phyloP scores from a whole-genome alignment of 2,797 vertebrate genomes.

The Sebastes cheni region DNA sequence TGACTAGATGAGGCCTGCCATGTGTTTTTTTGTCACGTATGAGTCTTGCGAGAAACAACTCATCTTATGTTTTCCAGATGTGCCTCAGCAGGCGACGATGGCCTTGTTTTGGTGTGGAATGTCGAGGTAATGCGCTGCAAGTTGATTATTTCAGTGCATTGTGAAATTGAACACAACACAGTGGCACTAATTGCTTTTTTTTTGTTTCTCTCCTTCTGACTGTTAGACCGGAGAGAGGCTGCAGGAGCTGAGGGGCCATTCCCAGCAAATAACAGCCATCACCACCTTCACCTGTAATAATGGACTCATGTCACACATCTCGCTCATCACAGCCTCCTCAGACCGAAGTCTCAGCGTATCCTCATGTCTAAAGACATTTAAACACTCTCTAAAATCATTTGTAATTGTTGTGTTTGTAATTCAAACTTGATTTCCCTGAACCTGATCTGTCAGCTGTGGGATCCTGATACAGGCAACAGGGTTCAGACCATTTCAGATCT shows the following conservation, averaged over 20 bases:
- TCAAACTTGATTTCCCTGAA: slow-evolving; percentile 58
- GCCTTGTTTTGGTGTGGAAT: slow-evolving; percentile 91
- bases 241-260: slow-evolving; percentile 89
- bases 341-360: slow-evolving; percentile 96
- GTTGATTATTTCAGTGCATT: neutral
- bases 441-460: slow-evolving; percentile 85
- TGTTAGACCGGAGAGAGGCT: slow-evolving; percentile 92
- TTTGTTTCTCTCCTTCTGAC: neutral
- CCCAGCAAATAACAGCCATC: slow-evolving; percentile 94
- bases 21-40: neutral
- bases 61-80: slow-evolving; percentile 80
- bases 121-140: slow-evolving; percentile 83
- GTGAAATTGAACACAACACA: neutral
- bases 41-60: neutral
- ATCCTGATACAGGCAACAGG: slow-evolving; percentile 87
- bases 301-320: slow-evolving; percentile 49
- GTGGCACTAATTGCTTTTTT: slow-evolving; percentile 1
- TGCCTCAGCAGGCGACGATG: slow-evolving; percentile 97
- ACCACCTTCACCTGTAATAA: slow-evolving; percentile 76
- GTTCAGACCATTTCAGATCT: slow-evolving; percentile 90
- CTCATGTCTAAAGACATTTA: slow-evolving; percentile 58
- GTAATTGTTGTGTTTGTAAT: neutral
- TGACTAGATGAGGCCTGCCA: slow-evolving; percentile 20
- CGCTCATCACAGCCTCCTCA: slow-evolving; percentile 92
- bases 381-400: neutral